Evolutionary conservation across 2,797 vertebrate genomes (phyloP).

Genomic region (Sarcophilus harrisii): DNA sequence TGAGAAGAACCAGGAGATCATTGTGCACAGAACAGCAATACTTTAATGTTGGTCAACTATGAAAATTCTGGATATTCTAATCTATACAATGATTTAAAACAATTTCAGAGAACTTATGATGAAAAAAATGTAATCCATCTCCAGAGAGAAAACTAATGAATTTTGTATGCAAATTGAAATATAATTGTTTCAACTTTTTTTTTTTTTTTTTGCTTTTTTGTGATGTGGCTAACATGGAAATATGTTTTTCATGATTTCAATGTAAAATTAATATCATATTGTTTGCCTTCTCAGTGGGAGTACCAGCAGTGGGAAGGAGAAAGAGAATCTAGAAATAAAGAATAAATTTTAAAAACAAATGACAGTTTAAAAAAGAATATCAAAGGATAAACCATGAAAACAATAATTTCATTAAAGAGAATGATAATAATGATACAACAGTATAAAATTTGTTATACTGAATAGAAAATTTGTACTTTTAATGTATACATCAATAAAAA

Average conservation of each 20-base stretch:
- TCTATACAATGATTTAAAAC: background rate
- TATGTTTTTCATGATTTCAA: background rate
- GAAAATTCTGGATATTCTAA: background rate
- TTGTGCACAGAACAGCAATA: background rate
- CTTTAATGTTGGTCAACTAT: background rate
- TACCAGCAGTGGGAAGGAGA: background rate
- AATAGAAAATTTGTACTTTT: background rate
- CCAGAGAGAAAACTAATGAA: background rate
- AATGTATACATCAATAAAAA: background rate
- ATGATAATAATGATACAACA: background rate
- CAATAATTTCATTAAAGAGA: background rate
- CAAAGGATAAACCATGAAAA: background rate
- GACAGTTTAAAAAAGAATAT: background rate
- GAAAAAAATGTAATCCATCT: background rate
- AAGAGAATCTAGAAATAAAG: background rate
- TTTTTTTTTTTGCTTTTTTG: background rate
- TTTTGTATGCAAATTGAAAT: background rate
- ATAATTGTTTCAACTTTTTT: background rate
- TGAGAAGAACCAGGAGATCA: background rate
- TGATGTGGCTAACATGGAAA: background rate
- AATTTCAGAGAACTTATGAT: background rate
- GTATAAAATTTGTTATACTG: background rate
- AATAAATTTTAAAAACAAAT: background rate
- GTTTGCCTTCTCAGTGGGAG: background rate
- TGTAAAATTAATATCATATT: background rate